Conservation (phyloP, 2,888 invertebrate species). For the Drosophila siamana region DNA sequence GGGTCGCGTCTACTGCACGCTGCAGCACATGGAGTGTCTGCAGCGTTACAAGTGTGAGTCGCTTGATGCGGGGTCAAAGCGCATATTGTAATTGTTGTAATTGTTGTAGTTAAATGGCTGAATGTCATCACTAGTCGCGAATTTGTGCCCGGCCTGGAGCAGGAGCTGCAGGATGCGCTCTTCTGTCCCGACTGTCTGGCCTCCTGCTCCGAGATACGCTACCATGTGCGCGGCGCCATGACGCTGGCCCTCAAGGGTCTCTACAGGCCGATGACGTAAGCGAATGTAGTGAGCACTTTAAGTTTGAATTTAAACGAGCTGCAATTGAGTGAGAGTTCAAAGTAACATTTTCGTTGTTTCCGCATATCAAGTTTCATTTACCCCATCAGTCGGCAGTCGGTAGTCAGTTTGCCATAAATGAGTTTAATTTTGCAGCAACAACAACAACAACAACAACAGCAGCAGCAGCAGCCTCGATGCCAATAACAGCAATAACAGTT, state of each 20-base stretch:
- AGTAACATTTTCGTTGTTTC: not conserved
- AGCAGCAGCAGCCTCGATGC: constrained; percentile 31
- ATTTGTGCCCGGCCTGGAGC: constrained; percentile 84
- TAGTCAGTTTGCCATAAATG: constrained; percentile 37
- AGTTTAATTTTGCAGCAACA: constrained; percentile 67
- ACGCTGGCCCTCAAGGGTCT: constrained; percentile 61
- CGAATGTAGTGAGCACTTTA: not conserved
- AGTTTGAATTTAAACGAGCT: not conserved
- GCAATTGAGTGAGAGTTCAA: constrained; percentile 1
- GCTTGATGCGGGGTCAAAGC: too few species aligned
- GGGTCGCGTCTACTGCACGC: constrained; percentile 74
- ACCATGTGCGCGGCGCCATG: constrained; percentile 84
- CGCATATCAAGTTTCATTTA: constrained; percentile 2
- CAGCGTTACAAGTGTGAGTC: constrained; percentile 86
- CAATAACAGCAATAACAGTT: constrained; percentile 76
- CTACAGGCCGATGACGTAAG: constrained; percentile 57
- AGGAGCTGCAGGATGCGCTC: constrained; percentile 86
- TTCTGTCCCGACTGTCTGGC: constrained; percentile 87
- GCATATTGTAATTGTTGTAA: not conserved
- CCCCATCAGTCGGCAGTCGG: too few species aligned
- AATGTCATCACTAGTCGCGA: constrained; percentile 82
- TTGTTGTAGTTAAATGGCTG: constrained; percentile 84
- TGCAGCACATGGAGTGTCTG: constrained; percentile 85
- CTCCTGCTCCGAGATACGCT: constrained; percentile 87
- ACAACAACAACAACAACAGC: constrained; percentile 44